These are phyloP conservation scores for Rhinella marina DNA, from an alignment of 2,797 vertebrate species.

Conservation along the genomic window DNA sequence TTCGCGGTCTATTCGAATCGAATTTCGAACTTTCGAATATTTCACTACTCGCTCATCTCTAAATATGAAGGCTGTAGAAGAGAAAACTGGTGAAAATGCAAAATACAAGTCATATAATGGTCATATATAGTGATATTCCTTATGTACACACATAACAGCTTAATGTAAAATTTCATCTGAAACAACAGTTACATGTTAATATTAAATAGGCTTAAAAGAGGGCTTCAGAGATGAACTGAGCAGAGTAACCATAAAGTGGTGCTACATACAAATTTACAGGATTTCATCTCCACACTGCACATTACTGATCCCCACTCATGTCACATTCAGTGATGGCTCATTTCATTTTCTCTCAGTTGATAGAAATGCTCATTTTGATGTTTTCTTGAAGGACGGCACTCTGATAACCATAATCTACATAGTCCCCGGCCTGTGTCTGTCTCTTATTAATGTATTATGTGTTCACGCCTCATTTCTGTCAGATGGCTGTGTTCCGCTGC, in stretches of 20 bases:
- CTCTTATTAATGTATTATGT: slow-evolving; percentile 27
- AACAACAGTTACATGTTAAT: no score
- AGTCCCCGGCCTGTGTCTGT: slow-evolving; percentile 13
- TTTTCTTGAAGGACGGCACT: slow-evolving; percentile 45
- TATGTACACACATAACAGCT: no score
- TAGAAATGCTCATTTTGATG: slow-evolving; percentile 39
- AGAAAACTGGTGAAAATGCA: no score
- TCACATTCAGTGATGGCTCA: slow-evolving; percentile 40
- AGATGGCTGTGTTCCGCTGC: slow-evolving; percentile 26
- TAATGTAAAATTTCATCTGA: no score
- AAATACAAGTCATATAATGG: no score
- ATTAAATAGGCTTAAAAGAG: not conserved
- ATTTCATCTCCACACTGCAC: not conserved
- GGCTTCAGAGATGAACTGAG: not conserved
- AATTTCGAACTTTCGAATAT: no score
- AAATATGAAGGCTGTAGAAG: no score
- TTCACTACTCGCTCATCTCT: no score
- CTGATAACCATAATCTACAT: slow-evolving; percentile 47
- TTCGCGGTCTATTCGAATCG: no score
- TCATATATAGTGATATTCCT: no score
- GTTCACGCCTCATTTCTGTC: slow-evolving; percentile 58
- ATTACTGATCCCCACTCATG: slow-evolving; percentile 29
- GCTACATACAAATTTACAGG: not conserved
- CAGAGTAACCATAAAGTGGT: not conserved
- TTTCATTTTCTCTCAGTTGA: slow-evolving; percentile 46